phyloP scores from a whole-genome alignment of 2,888 invertebrate species.

The Oscheius sp. region DNA sequence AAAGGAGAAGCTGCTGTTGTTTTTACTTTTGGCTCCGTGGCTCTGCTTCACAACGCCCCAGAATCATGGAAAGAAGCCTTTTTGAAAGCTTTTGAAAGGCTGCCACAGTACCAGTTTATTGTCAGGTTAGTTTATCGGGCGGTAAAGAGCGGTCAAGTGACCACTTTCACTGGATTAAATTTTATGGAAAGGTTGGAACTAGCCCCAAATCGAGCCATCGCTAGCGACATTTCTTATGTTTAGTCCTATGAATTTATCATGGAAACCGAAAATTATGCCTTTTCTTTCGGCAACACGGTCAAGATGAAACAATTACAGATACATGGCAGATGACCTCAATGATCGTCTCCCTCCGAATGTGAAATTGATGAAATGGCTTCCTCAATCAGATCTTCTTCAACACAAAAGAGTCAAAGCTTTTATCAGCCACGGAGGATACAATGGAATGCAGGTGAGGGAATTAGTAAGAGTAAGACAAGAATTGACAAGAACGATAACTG shows the following conservation, averaged over 20 bases:
- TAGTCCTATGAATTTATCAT: too few species aligned
- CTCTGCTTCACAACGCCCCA: conserved; percentile 38
- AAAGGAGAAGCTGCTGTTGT: conserved; percentile 43
- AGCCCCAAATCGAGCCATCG: too few species aligned
- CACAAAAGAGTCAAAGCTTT: conserved; percentile 82
- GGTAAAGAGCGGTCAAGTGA: too few species aligned
- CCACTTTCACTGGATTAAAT: too few species aligned
- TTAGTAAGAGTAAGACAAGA: too few species aligned
- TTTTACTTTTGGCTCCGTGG: conserved; percentile 51
- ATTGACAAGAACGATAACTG: not conserved
- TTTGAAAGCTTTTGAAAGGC: conserved; percentile 34
- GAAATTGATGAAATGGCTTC: conserved; percentile 61
- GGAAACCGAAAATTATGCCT: too few species aligned
- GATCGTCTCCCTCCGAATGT: conserved; percentile 46
- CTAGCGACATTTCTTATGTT: too few species aligned
- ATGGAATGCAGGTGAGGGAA: conserved; percentile 77
- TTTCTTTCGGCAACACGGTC: not conserved
- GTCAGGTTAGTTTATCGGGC: not conserved
- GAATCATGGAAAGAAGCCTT: conserved; percentile 36
- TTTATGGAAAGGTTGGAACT: too few species aligned
- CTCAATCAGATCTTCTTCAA: conserved; percentile 66
- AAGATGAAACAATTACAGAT: not conserved
- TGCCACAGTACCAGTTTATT: conserved; percentile 58
- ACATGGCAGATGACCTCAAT: conserved; percentile 29
- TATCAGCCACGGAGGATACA: conserved; percentile 82